Conservation (phyloP, 2,113 vertebrate genomes). For the Canis aureus region DNA sequence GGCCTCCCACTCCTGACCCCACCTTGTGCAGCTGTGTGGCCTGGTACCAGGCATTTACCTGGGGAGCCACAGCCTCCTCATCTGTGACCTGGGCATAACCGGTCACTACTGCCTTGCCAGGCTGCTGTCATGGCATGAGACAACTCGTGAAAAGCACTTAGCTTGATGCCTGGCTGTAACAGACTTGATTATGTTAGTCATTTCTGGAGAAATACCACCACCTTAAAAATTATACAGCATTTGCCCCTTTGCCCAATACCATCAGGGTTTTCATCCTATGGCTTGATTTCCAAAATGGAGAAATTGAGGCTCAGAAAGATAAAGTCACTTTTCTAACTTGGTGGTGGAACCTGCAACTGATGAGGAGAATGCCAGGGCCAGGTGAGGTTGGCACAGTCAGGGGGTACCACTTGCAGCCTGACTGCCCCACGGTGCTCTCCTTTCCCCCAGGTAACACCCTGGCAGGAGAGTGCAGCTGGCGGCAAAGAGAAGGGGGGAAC, state of each 20-base stretch:
- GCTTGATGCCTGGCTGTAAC: neutral
- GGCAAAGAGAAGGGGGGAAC: neutral
- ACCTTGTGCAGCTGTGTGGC: too few species aligned
- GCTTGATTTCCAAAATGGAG: neutral
- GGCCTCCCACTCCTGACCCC: accelerated
- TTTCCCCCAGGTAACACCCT: accelerated
- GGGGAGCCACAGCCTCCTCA: neutral
- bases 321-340: neutral
- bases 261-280: neutral
- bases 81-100: neutral
- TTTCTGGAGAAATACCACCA: neutral
- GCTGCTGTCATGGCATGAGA: neutral
- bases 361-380: neutral
- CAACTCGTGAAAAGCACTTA: neutral
- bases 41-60: too few species aligned
- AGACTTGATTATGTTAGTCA: neutral
- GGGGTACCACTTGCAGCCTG: too few species aligned
- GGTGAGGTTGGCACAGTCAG: neutral
- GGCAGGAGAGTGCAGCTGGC: neutral
- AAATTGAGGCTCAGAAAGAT: neutral
- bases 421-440: neutral
- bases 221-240: neutral
- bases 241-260: neutral
- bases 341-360: neutral
- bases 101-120: neutral